A percentile compares a stretch with the other conserved stretches of the same genome.
phyloP scores from a whole-genome alignment of 1,140 invertebrate genomes.

The Philopotamus ludificatus region DNA sequence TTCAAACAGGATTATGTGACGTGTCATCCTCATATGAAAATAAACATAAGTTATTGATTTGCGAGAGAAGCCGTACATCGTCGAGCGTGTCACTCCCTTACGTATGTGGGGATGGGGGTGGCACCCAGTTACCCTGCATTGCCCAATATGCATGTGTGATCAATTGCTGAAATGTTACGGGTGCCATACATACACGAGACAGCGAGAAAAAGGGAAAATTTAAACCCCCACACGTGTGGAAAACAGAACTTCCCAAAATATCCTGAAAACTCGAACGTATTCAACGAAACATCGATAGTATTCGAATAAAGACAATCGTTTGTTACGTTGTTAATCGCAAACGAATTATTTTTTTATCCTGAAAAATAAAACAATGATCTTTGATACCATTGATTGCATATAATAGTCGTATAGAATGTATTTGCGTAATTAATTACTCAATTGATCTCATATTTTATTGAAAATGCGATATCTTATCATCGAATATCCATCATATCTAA shows the following conservation, averaged over 20 bases:
- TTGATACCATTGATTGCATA: too few species aligned
- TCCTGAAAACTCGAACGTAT: not conserved
- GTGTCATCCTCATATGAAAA: conserved; percentile 28
- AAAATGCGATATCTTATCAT: too few species aligned
- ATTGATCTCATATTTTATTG: too few species aligned
- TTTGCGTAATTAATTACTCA: too few species aligned
- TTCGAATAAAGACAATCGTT: not conserved
- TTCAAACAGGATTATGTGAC: conserved; percentile 38
- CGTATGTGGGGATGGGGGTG: conserved; percentile 14
- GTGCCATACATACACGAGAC: too few species aligned
- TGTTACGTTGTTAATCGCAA: too few species aligned
- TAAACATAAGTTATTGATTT: conserved; percentile 41
- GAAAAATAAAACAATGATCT: too few species aligned
- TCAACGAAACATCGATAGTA: not conserved
- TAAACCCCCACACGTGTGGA: too few species aligned
- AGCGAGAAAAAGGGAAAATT: too few species aligned
- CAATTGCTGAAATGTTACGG: not conserved
- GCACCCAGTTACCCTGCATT: not conserved
- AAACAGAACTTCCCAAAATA: not conserved
- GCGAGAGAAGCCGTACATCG: conserved; percentile 32
- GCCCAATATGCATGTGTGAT: not conserved
- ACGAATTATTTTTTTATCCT: too few species aligned
- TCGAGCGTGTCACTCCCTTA: conserved; percentile 29
- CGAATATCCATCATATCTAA: too few species aligned
- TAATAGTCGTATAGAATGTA: too few species aligned